Percentiles rank a stretch among this genome's conserved stretches.
Conservation (phyloP, 2,113 vertebrate species). For the Sakesphorus luctuosus region DNA sequence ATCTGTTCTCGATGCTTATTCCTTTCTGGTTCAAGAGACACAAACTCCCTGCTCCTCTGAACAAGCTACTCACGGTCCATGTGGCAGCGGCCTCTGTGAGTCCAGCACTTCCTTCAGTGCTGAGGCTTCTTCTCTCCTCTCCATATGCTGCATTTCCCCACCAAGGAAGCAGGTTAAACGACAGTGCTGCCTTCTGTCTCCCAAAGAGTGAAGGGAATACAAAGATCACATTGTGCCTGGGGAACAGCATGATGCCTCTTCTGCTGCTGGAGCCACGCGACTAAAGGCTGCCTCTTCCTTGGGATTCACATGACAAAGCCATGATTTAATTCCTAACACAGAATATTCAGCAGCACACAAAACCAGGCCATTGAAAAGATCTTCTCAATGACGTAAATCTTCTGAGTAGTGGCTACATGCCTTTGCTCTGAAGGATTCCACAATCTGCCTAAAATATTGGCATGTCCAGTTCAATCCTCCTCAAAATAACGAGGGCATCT, state of each 20-base stretch:
- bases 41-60: neutral
- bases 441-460: neutral
- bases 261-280: neutral
- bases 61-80: neutral
- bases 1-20: neutral
- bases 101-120: fast-evolving
- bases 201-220: neutral
- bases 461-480: neutral
- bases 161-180: neutral
- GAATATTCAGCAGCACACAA: neutral
- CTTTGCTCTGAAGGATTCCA: neutral
- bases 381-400: neutral
- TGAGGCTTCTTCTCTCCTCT: neutral
- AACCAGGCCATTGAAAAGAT: neutral
- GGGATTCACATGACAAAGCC: constrained; percentile 7
- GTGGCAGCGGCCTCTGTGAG: neutral
- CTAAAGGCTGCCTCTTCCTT: neutral
- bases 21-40: neutral
- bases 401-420: neutral
- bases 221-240: constrained; percentile 1
- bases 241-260: neutral
- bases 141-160: neutral
- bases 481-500: neutral
- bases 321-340: neutral
- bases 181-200: neutral